These are phyloP conservation scores for Hyles euphorbiae DNA, from an alignment of 1,140 invertebrate species.

Conservation along the genomic window DNA sequence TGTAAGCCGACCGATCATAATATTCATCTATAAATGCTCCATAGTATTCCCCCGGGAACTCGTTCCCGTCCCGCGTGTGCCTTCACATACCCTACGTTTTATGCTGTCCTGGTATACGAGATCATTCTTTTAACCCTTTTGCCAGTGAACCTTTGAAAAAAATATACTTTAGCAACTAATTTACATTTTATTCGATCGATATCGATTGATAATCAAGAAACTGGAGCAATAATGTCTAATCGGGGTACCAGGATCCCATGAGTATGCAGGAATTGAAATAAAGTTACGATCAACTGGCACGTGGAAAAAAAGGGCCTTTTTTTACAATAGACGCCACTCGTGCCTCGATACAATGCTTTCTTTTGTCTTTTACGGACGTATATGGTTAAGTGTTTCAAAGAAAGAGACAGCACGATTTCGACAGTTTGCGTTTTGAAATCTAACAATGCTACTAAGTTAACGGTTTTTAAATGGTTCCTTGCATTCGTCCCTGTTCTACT, in stretches of 20 bases:
- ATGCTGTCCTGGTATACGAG: conserved; percentile 12
- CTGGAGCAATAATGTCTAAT: conserved; percentile 9
- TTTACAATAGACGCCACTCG: conserved; percentile 3
- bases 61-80: not conserved
- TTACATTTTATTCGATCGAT: not conserved
- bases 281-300: not conserved
- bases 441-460: conserved; percentile 11
- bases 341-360: not conserved
- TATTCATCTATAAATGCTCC: conserved; percentile 17
- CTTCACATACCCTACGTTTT: conserved; percentile 7
- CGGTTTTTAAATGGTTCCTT: conserved; percentile 1
- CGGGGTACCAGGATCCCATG: conserved; percentile 15
- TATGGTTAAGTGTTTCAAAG: too few species aligned
- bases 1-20: not conserved
- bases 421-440: too few species aligned
- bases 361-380: too few species aligned
- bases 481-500: too few species aligned
- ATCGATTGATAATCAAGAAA: not conserved
- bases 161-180: not conserved
- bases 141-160: not conserved
- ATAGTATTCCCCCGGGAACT: conserved; percentile 12
- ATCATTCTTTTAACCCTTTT: conserved; percentile 14
- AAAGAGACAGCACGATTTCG: too few species aligned
- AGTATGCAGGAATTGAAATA: conserved; percentile 10
- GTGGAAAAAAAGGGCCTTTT: conserved; percentile 22